Percentiles rank a stretch among this genome's conserved stretches.
These are phyloP conservation scores for Ellobius talpinus DNA, from an alignment of 2,113 vertebrate genomes.

Conservation along the genomic window DNA sequence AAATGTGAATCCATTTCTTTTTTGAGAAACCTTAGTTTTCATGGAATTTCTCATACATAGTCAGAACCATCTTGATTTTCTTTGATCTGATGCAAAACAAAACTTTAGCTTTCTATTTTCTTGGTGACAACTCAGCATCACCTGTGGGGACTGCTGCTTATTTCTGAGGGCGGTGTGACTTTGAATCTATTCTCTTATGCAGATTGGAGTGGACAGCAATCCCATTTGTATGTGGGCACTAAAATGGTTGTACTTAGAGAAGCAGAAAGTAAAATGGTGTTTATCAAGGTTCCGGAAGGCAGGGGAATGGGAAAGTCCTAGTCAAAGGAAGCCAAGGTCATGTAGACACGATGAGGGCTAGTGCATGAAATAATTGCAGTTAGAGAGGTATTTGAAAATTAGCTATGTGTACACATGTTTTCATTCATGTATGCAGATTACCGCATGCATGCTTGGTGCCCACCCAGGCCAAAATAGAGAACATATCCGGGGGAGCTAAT, in stretches of 20 bases:
- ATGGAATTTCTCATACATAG: constrained; percentile 18
- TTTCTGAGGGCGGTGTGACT: background rate
- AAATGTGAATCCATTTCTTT: constrained; percentile 8
- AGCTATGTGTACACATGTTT: background rate
- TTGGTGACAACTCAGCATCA: background rate
- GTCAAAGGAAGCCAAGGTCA: background rate
- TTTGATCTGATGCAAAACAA: background rate
- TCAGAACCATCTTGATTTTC: constrained; percentile 6
- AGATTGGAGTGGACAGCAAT: background rate
- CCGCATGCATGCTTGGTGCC: background rate
- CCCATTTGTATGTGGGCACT: background rate
- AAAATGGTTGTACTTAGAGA: background rate
- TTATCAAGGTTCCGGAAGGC: background rate
- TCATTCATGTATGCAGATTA: background rate
- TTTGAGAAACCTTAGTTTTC: background rate
- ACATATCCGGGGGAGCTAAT: too few relatives aligned
- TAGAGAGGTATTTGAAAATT: background rate
- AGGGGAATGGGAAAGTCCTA: background rate
- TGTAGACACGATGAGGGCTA: background rate
- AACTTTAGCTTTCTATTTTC: background rate
- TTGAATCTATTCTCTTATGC: background rate
- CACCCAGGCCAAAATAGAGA: too few relatives aligned
- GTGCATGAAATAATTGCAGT: background rate
- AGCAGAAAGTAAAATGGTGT: background rate
- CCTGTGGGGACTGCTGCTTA: background rate